A percentile compares a stretch with the other conserved stretches of the same genome.
Evolutionary conservation across 1,140 invertebrate species (phyloP).

Genomic region (Drosophila arizonae): DNA sequence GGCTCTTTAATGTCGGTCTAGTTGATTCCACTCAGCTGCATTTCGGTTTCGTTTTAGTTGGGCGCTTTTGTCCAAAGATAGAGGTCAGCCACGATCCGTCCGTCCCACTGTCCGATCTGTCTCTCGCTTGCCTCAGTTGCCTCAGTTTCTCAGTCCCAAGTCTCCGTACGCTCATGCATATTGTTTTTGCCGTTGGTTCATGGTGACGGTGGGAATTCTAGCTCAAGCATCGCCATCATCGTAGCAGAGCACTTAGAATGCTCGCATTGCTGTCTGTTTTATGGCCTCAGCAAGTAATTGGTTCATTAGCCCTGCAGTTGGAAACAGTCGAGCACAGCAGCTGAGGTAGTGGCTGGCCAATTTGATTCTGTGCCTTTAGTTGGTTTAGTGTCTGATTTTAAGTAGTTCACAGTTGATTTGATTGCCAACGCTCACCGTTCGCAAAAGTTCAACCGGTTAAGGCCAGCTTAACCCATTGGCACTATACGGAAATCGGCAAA

Average conservation of each 20-base stretch:
- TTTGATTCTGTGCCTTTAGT: constrained; percentile 53
- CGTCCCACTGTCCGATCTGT: constrained; percentile 21
- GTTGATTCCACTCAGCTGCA: constrained; percentile 55
- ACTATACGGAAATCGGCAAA: neutral
- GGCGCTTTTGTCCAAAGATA: constrained; percentile 54
- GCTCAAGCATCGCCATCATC: constrained; percentile 20
- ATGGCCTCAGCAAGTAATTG: constrained; percentile 70
- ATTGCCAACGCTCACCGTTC: constrained; percentile 22
- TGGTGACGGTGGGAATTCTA: constrained; percentile 68
- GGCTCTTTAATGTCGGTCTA: constrained; percentile 68
- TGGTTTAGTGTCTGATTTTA: constrained; percentile 44
- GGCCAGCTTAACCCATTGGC: constrained; percentile 11
- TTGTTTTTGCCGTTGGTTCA: constrained; percentile 35
- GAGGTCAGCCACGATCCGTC: constrained; percentile 71
- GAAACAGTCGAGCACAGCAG: constrained; percentile 19
- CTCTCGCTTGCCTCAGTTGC: constrained; percentile 23
- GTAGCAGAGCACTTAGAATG: constrained; percentile 40
- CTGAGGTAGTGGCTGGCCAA: constrained; percentile 52
- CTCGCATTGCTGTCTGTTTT: constrained; percentile 60
- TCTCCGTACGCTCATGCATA: constrained; percentile 37
- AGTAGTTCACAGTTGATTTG: constrained; percentile 47
- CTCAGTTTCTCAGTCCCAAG: constrained; percentile 18
- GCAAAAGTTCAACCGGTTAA: constrained; percentile 29
- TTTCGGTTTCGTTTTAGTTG: constrained; percentile 68
- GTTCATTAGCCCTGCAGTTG: constrained; percentile 72